Percentiles rank a stretch among this genome's conserved stretches.
Evolutionary conservation across 1,140 invertebrate species (phyloP).

Genomic region (Venustaconcha ellipsiformis): DNA sequence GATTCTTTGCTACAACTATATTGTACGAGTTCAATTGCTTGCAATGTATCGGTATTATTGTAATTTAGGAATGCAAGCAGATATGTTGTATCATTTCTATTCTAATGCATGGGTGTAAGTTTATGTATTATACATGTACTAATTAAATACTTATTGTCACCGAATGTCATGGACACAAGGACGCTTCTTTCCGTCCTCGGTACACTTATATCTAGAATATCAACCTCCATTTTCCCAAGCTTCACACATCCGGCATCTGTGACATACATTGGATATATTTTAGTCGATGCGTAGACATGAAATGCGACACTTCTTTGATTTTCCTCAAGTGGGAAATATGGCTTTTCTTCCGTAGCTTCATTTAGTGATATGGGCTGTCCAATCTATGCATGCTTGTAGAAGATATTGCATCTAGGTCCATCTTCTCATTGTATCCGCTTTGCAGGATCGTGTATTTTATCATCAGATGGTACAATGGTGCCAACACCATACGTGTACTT

Average conservation of each 20-base stretch:
- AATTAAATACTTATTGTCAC: slow-evolving; percentile 14
- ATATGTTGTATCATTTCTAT: too few relatives aligned
- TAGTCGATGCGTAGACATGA: slow-evolving; percentile 15
- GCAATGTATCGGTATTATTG: too few relatives aligned
- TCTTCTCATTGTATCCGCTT: background rate
- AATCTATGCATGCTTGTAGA: slow-evolving; percentile 8
- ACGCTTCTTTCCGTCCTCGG: slow-evolving; percentile 6
- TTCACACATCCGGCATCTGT: slow-evolving; percentile 14
- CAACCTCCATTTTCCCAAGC: slow-evolving; percentile 17
- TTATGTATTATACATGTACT: too few relatives aligned
- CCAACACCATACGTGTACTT: background rate
- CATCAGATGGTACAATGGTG: background rate
- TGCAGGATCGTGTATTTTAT: background rate
- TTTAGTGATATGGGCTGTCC: slow-evolving; percentile 13
- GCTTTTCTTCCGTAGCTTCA: slow-evolving; percentile 4
- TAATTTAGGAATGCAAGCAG: too few relatives aligned
- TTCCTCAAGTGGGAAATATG: slow-evolving; percentile 11
- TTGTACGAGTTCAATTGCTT: too few relatives aligned
- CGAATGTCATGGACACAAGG: slow-evolving; percentile 21
- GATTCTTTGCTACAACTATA: too few relatives aligned
- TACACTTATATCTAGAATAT: slow-evolving; percentile 2
- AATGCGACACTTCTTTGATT: slow-evolving; percentile 12
- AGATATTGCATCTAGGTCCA: slow-evolving; percentile 14
- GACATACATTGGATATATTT: slow-evolving; percentile 6
- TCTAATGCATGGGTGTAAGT: too few relatives aligned